Evolutionary conservation across 1,140 invertebrate genomes (phyloP).

Genomic region (Drosophila ambigua): DNA sequence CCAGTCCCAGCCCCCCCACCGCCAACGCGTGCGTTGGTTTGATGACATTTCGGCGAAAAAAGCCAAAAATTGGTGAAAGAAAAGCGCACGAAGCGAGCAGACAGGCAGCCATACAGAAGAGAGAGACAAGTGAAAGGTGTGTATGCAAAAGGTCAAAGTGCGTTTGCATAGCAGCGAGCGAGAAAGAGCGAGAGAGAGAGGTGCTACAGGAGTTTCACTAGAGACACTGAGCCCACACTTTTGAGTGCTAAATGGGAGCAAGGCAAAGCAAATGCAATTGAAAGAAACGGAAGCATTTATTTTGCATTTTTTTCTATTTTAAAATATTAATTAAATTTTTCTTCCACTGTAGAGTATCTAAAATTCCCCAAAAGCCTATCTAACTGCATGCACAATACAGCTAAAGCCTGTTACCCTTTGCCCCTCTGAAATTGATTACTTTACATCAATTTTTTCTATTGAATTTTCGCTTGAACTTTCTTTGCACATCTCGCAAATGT

Average conservation of each 20-base stretch:
- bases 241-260: no score
- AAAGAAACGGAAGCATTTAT: no score
- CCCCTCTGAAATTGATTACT: no score
- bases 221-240: no score
- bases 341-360: no score
- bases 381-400: no score
- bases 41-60: conserved; percentile 21
- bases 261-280: no score
- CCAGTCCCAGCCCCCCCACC: no score
- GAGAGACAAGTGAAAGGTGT: background rate
- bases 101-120: conserved; percentile 1
- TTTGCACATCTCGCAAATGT: conserved; percentile 42
- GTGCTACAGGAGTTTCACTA: background rate
- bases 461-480: conserved; percentile 2
- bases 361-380: no score
- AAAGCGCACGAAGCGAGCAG: background rate
- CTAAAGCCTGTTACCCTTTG: no score
- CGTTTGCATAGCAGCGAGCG: conserved; percentile 1
- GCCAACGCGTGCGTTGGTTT: background rate
- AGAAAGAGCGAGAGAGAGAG: conserved; percentile 2
- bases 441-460: conserved; percentile 8
- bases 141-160: conserved; percentile 58
- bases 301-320: no score
- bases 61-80: conserved; percentile 21
- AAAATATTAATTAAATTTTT: no score